Conservation (phyloP, 1,140 invertebrate genomes). For the Archegozetes longisetosus region DNA sequence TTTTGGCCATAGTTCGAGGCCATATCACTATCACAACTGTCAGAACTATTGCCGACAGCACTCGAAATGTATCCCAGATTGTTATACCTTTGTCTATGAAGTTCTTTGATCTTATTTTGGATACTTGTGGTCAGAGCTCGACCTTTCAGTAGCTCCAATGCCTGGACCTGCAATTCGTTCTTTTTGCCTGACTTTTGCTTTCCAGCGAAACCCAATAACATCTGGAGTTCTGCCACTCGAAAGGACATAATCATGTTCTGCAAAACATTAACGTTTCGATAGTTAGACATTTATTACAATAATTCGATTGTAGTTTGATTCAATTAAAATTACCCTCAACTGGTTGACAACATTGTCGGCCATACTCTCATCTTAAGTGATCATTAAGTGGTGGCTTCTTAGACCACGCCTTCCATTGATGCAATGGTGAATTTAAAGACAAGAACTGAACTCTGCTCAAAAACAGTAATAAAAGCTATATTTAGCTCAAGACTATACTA, state of each 20-base stretch:
- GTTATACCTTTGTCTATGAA: conserved; percentile 14
- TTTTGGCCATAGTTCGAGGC: too few species aligned
- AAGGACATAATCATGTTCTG: conserved; percentile 37
- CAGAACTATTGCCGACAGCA: neutral
- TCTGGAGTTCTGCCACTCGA: conserved; percentile 38
- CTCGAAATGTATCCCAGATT: neutral
- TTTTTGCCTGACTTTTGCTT: conserved; percentile 71
- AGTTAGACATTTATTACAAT: too few species aligned
- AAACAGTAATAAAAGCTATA: too few species aligned
- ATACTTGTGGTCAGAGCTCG: conserved; percentile 43
- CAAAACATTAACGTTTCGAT: conserved; percentile 18
- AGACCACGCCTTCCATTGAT: neutral
- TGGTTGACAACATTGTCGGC: neutral
- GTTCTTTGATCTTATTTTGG: conserved; percentile 39
- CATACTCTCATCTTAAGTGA: neutral
- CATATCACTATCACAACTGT: neutral
- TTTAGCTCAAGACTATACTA: too few species aligned
- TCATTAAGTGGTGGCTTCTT: neutral
- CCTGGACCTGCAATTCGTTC: conserved; percentile 61
- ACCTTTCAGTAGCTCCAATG: conserved; percentile 53
- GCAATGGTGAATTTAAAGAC: neutral
- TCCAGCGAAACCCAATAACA: conserved; percentile 64
- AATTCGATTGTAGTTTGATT: neutral
- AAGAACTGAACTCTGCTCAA: too few species aligned
- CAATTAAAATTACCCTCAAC: neutral